phyloP scores from a whole-genome alignment of 2,888 invertebrate genomes.

The Xestoiulus laeticollis region DNA sequence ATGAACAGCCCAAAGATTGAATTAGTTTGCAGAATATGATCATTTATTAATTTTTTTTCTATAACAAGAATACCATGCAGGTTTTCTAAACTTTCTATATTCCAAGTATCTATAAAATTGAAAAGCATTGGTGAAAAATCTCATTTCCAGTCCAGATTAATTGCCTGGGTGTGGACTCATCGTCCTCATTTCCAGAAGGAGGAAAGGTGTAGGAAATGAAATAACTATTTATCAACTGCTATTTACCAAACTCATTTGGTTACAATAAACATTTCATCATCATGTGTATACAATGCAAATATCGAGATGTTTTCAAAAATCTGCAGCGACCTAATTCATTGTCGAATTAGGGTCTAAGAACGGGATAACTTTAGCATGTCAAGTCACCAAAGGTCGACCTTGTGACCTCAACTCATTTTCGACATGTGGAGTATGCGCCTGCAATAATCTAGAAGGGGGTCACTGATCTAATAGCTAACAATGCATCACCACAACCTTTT shows the following conservation, averaged over 20 bases:
- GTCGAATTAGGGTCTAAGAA: neutral
- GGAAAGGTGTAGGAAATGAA: too few relatives aligned
- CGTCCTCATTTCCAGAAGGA: conserved; percentile 12
- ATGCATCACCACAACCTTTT: too few relatives aligned
- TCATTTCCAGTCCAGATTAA: too few relatives aligned
- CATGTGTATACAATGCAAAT: conserved; percentile 18
- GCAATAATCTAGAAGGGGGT: neutral
- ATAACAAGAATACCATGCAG: too few relatives aligned
- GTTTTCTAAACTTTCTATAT: too few relatives aligned
- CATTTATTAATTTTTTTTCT: too few relatives aligned
- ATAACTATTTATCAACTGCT: neutral
- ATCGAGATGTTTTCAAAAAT: neutral
- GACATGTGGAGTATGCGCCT: neutral
- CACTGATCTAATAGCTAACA: too few relatives aligned
- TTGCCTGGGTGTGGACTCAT: neutral
- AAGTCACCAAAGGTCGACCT: neutral
- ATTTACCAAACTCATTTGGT: neutral
- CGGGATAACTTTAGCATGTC: neutral
- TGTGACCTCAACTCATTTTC: conserved; percentile 16
- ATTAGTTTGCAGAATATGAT: too few relatives aligned
- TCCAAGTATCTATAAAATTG: too few relatives aligned
- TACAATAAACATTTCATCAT: conserved; percentile 26
- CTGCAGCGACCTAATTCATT: neutral
- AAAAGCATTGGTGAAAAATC: too few relatives aligned
- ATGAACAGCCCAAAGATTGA: too few relatives aligned